These are phyloP conservation scores for Xiphorhynchus elegans DNA, from an alignment of 2,113 vertebrate species.

Conservation along the genomic window DNA sequence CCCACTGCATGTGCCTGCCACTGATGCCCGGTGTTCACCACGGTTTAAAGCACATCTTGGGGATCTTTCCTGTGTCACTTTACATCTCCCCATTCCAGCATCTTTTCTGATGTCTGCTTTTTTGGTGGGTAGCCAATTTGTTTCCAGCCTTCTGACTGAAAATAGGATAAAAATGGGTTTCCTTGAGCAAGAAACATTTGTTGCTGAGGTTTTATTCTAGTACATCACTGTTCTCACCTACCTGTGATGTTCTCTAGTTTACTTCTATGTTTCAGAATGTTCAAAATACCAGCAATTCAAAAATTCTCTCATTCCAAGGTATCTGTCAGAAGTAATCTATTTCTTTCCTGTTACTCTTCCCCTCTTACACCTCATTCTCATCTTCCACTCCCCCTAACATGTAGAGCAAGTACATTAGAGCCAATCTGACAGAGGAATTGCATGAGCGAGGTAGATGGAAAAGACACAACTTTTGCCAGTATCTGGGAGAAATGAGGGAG, in stretches of 20 bases:
- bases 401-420: background rate
- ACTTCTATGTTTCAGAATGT: background rate
- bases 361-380: background rate
- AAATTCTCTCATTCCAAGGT: background rate
- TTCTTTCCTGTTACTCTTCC: background rate
- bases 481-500: background rate
- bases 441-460: background rate
- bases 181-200: background rate
- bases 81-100: background rate
- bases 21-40: background rate
- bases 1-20: accelerated
- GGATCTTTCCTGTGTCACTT: background rate
- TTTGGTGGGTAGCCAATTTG: background rate
- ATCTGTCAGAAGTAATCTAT: background rate
- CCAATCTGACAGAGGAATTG: background rate
- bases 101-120: background rate
- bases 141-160: background rate
- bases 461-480: background rate
- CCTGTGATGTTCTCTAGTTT: background rate
- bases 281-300: background rate
- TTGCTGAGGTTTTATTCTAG: background rate
- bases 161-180: background rate
- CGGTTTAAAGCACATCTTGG: background rate
- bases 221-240: background rate
- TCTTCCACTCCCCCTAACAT: background rate